Conservation (phyloP, 2,113 vertebrate species). For the Thomomys bottae region DNA sequence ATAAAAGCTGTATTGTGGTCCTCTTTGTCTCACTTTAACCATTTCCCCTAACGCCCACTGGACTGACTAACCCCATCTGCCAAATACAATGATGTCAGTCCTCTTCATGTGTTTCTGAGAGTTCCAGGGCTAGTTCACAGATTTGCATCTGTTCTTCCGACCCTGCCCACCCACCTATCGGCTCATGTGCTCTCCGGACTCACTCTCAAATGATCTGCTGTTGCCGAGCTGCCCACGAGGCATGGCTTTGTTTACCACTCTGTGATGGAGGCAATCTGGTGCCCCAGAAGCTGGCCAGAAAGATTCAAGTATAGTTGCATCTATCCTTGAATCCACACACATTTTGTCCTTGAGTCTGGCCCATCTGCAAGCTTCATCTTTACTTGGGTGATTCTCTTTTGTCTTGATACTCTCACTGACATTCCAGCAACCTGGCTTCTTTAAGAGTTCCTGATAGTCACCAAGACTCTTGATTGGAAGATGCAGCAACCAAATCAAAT, state of each 20-base stretch:
- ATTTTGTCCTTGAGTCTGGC: not conserved
- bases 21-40: not conserved
- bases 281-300: not conserved
- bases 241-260: not conserved
- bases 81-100: not conserved
- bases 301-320: not conserved
- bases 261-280: not conserved
- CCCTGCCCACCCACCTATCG: not conserved
- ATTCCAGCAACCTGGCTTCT: not conserved
- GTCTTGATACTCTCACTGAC: not conserved
- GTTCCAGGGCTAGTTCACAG: constrained; percentile 1
- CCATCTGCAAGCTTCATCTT: not conserved
- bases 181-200: not conserved
- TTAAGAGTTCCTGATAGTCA: not conserved
- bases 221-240: not conserved
- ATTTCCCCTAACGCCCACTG: not conserved
- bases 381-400: not conserved
- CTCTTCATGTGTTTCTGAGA: constrained; percentile 14
- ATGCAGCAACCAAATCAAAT: constrained; percentile 52
- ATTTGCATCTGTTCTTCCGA: not conserved
- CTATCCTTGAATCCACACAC: not conserved
- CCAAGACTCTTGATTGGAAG: constrained; percentile 23
- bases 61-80: not conserved
- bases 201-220: not conserved
- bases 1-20: not conserved